A percentile compares a stretch with the other conserved stretches of the same genome.
Conservation (phyloP, 2,797 vertebrate genomes). For the Gastrophryne carolinensis region DNA sequence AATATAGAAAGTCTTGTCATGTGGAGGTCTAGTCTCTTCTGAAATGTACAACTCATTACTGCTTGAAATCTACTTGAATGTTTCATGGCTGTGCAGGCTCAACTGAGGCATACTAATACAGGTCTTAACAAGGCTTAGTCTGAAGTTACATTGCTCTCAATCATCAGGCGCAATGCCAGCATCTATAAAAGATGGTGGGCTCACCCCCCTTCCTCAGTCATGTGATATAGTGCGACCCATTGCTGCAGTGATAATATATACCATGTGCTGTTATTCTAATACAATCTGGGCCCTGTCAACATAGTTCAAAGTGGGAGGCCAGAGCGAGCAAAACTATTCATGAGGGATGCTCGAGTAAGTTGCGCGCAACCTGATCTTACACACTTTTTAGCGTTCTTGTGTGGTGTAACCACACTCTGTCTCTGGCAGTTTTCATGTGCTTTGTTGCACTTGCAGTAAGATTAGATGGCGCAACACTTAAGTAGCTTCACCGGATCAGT, state of each 20-base stretch:
- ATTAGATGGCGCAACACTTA: slow-evolving; percentile 31
- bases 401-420: slow-evolving; percentile 2
- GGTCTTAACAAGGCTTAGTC: slow-evolving; percentile 50
- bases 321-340: slow-evolving; percentile 16
- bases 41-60: slow-evolving; percentile 61
- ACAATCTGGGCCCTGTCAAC: slow-evolving; percentile 29
- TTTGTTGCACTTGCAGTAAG: slow-evolving; percentile 29
- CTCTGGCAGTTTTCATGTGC: neutral
- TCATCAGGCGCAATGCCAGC: slow-evolving; percentile 45
- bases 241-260: slow-evolving; percentile 32
- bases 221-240: slow-evolving; percentile 16
- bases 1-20: no score
- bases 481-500: neutral
- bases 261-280: slow-evolving; percentile 35
- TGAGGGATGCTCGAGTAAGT: slow-evolving; percentile 8
- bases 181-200: slow-evolving; percentile 17
- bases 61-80: slow-evolving; percentile 69
- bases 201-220: slow-evolving; percentile 9
- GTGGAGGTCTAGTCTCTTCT: no score
- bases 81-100: slow-evolving; percentile 65
- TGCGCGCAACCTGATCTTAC: slow-evolving; percentile 25
- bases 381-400: neutral
- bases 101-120: slow-evolving; percentile 60
- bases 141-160: slow-evolving; percentile 47
- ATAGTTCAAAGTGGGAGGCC: slow-evolving; percentile 33